Evolutionary conservation across 2,113 vertebrate genomes (phyloP), one percentile per base, ranked within the genome.

Genomic region (Aspidoscelis tigris): DNA sequence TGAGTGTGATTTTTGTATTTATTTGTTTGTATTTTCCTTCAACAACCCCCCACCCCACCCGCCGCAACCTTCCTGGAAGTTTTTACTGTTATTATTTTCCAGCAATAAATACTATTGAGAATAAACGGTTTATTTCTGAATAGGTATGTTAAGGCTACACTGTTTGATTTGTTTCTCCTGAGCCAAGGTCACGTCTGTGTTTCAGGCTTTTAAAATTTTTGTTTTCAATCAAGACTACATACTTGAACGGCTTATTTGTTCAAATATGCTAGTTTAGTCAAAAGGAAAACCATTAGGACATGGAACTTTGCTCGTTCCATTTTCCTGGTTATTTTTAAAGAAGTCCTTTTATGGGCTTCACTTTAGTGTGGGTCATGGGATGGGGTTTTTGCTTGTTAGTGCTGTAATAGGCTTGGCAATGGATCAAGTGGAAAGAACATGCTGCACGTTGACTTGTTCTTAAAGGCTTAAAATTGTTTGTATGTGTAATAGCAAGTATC

Each of bases 151-250:
- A 18, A 61, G 58, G 58, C 58, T 61, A 16, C 58, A 18, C 58
- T 61, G 58, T 61, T 4, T 55, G 5, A 1, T 0, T 87, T 83
- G 58, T 83, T 88, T 69, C 84, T 76, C 2, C 84, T 65, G 85
- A 81, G 21, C 76, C 78, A 68, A 79, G 58, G 68, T 78, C 2
- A 0, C 76, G 76, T 82, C 71, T 86, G 84, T 69, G 89, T 90
- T 91, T 91, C 76, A 87, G 86, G 71, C 58, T 90, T 88, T 79
- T 84, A n/a, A 90, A 84, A 50, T 50, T 89, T 70, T 90, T 87
- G 47, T 78, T 91, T 87, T 55, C 61, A 91, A 3, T 82, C 72
- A 80, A 81, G 79, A 81, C 8, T 20, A 76, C 86, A 85, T 90
- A 86, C 89, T 53, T 88, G 84, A 71, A 81, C 43, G 76, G 64